Evolutionary conservation across 2,113 vertebrate species (phyloP), one percentile per base, ranked within the genome.

Genomic region (Thamnaconus septentrionalis): DNA sequence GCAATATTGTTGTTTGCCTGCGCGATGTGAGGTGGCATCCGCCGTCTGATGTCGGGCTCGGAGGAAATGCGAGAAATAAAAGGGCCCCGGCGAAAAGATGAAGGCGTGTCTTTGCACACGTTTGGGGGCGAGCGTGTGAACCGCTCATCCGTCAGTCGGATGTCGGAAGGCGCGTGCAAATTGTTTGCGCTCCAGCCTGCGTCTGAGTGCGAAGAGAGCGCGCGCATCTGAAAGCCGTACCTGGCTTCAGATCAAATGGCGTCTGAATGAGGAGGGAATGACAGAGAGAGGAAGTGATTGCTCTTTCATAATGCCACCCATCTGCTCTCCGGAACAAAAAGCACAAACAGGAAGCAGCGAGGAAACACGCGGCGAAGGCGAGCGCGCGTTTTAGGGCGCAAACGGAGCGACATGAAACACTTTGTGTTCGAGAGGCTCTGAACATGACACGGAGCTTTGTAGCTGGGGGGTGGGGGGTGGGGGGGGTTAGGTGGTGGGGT

Each of bases 261-360:
- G 86, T 85, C 82, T 76, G 85, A 91, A 89, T 85, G 75, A 90
- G 75, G 75, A 31, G 18, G 82, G 84, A 86, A 79, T 88, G 88
- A 88, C 85, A 86, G 75, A 81, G 71, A 73, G 80, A 78, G 78
- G 75, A 87, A 90, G 78, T 88, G 86, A 90, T 87, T 81, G 82
- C 81, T 83, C 83, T 87, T 84, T 86, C 18, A 31, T 31, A 87
- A 88, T 79, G 83, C 79, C 87, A 86, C 83, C 90, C 78, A 84
- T 89, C 83, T 83, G 87, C 87, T 86, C 80, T 83, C 77, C 79
- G 81, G 82, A 81, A 75, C 76, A 85, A 91, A 89, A 83, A 85
- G 86, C 82, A 86, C 69, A 70, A 69, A 59, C 64, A 86, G 83
- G 81, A 83, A 69, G 80, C 71, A 51, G 80, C 87, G 90, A 80